Base-by-base conservation (phyloP, 2,888 invertebrate genomes). In the Galerucella calmariensis region DNA sequence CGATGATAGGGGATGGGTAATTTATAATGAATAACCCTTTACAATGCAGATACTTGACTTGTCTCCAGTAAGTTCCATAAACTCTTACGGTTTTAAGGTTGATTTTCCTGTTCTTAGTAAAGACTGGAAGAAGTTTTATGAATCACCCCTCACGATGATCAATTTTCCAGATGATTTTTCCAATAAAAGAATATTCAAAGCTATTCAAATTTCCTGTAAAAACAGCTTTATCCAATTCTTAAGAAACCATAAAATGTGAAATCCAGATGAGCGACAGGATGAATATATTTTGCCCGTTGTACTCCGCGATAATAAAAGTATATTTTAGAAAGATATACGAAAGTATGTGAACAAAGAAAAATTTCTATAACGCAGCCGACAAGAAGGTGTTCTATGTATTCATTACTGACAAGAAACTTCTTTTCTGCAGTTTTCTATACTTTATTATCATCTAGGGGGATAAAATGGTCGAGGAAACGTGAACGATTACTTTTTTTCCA, bases 321-420 rank as follows among this genome's bases (percentile, higher is more conserved):
- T 48, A 48, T 48, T 48, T 48, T 48, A 0, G 14, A 58, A 58
- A 58, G 16, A 58, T 14, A 20, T 58, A 58, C 16, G 14, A 58
- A 58, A 16, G 20, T 9, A 58, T 20, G 16, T 58, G 14, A 58
- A 58, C 14, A 6, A 16, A 20, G 20, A 58, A 58, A 58, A 20
- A 58, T 20, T 16, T 58, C 20, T 20, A 58, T 58, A 58, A 16
- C 58, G 20, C 2, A 58, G 72, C 62, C 68, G 58, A 41, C 35
- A 41, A 58, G 63, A 72, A 68, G 69, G 61, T 69, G 63, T 71
- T 75, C 72, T 72, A 75, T 75, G 69, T 69, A 75, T 75, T 69
- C 72, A 75, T 75, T 75, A 75, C 69, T 41, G 66, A 53, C 71
- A 48, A 67, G 65, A 58, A 72, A 72, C 65, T 69, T 75, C 51